Evolutionary conservation across 2,797 vertebrate genomes (phyloP), one percentile per base, ranked within the genome.

Genomic region (Apogon hyalosoma): DNA sequence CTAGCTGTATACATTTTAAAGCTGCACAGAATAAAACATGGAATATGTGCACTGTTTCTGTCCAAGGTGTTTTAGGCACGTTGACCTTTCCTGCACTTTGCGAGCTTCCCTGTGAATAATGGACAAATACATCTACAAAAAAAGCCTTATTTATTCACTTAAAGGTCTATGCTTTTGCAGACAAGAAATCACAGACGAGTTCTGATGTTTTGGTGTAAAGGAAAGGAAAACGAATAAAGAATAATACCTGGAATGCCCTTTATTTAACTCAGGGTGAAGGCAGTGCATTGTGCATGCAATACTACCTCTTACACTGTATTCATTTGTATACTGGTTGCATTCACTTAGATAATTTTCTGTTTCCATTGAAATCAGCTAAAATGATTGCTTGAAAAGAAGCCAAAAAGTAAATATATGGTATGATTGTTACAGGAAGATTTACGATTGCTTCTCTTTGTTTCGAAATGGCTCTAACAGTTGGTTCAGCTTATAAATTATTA

Each of bases 161-260:
- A 7, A 73, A 73, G 59, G 21, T 42, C n/a, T 41, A 8, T 0
- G 19, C n/a, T 41, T 61, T 53, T 64, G 40, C 8, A 38, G 59
- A 43, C 46, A 57, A 39, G 8, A 66, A 47, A 33, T 7, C 14
- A 58, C 21, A 33, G 16, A 73, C 4, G 54, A 43, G 24, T 58
- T 55, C 2, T 8, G 18, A n/a, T 63, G 21, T 58, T 58, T 53
- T 54, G 42, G 39, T 51, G 18, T 52, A 57, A 69, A 15, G 16
- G 46, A 67, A 77, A 67, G 28, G 65, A 48, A 76, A 12, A 55
- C 4, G 1, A 57, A 58, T 60, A 41, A 46, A 59, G 38, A 31
- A 59, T 21, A 59, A 33, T 68, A 82, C 61, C 72, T 86, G 80
- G 84, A 90, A 90, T 90, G 80, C 60, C 69, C 63, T 80, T 69